These are phyloP conservation scores for Petrolisthes manimaculis DNA, from an alignment of 2,888 invertebrate genomes.

Conservation along the genomic window DNA sequence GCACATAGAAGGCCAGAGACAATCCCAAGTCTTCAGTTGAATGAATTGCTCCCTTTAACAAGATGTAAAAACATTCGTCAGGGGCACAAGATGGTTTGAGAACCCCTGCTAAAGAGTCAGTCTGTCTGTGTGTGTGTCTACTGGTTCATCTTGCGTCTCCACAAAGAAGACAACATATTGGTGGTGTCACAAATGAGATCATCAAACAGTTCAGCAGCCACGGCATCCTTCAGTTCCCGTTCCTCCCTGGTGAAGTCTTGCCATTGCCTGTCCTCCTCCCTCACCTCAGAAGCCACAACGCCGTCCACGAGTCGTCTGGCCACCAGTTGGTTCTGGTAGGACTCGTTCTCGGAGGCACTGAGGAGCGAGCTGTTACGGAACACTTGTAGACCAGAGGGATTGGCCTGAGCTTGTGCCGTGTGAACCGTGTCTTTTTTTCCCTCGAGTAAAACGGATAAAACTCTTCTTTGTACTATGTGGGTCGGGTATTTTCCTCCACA, in stretches of 20 bases:
- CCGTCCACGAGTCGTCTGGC: slow-evolving; percentile 23
- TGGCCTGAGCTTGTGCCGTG: not conserved
- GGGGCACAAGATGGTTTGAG: no score
- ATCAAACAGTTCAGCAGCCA: slow-evolving; percentile 36
- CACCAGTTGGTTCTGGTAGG: slow-evolving; percentile 9
- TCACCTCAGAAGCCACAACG: slow-evolving; percentile 32
- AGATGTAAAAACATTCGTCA: not conserved
- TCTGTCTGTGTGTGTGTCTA: not conserved
- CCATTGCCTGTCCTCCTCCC: slow-evolving; percentile 31
- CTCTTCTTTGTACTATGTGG: slow-evolving; percentile 51
- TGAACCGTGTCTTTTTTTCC: not conserved
- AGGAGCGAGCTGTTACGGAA: slow-evolving; percentile 30
- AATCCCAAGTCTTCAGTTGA: no score
- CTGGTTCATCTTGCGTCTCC: slow-evolving; percentile 7
- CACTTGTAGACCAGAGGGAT: slow-evolving; percentile 37
- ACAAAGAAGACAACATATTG: slow-evolving; percentile 6
- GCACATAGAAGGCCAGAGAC: no score
- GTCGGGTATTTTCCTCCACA: slow-evolving; percentile 36
- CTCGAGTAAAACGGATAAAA: slow-evolving; percentile 26
- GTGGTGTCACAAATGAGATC: slow-evolving; percentile 46
- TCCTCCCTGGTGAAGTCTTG: slow-evolving; percentile 41
- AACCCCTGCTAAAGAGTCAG: no score
- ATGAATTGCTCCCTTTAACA: not conserved
- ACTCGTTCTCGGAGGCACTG: slow-evolving; percentile 24
- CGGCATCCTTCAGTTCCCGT: slow-evolving; percentile 42